phyloP scores from a whole-genome alignment of 1,140 invertebrate genomes.

The Elymnias hypermnestra region DNA sequence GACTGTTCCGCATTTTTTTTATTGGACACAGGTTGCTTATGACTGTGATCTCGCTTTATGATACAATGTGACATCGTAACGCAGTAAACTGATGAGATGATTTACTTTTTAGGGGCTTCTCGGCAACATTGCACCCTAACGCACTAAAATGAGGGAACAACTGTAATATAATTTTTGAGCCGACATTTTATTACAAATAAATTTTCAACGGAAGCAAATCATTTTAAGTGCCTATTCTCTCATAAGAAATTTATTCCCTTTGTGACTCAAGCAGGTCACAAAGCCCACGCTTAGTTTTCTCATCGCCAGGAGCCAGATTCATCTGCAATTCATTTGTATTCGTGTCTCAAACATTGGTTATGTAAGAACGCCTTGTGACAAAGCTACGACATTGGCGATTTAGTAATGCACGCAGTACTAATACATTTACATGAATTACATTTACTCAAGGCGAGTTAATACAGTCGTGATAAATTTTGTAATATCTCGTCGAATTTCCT shows the following conservation, averaged over 20 bases:
- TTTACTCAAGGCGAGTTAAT: background rate
- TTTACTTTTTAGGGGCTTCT: too few relatives aligned
- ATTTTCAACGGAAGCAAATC: too few relatives aligned
- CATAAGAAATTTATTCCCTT: conserved; percentile 10
- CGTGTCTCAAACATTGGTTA: conserved; percentile 34
- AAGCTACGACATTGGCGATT: conserved; percentile 38
- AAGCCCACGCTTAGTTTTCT: conserved; percentile 15
- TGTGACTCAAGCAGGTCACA: conserved; percentile 9
- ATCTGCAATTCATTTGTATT: conserved; percentile 47
- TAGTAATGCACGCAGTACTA: conserved; percentile 29
- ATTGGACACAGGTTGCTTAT: too few relatives aligned
- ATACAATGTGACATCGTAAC: too few relatives aligned
- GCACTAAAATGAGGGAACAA: too few relatives aligned
- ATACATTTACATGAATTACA: conserved; percentile 16
- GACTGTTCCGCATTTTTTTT: too few relatives aligned
- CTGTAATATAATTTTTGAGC: too few relatives aligned
- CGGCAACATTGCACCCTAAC: too few relatives aligned
- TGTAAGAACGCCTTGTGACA: conserved; percentile 44
- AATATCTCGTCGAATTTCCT: background rate
- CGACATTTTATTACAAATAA: too few relatives aligned
- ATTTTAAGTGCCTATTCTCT: background rate
- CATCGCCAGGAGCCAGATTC: conserved; percentile 21
- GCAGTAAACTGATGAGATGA: too few relatives aligned
- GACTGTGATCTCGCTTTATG: too few relatives aligned
- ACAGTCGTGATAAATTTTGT: background rate